Percentiles rank a stretch among this genome's conserved stretches.
Evolutionary conservation across 37 sponge, comb jelly and placozoan species (phyloP).

Genomic region (Eunapius fragilis): DNA sequence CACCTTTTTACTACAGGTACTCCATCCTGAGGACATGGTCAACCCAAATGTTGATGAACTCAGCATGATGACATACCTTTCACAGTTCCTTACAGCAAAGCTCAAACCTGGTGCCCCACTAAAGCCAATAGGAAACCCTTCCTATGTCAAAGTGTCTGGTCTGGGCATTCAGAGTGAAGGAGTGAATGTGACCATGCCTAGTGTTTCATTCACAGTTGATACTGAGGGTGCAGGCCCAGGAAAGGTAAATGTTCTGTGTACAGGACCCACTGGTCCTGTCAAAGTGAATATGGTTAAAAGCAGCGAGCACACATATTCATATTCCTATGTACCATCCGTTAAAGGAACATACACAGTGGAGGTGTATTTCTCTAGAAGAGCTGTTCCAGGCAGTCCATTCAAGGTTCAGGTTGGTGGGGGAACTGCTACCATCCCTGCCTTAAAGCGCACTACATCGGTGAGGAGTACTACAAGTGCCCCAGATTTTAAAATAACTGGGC

Average conservation of each 20-base stretch:
- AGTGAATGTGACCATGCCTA: constrained; percentile 41
- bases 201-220: constrained; percentile 30
- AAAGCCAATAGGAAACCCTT: constrained; percentile 24
- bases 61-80: constrained; percentile 93
- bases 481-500: constrained; percentile 67
- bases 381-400: constrained; percentile 87
- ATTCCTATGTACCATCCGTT: constrained; percentile 66
- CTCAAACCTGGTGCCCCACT: constrained; percentile 77
- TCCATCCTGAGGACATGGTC: constrained; percentile 83
- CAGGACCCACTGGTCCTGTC: constrained; percentile 50
- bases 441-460: constrained; percentile 57
- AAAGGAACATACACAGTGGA: constrained; percentile 80
- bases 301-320: constrained; percentile 64
- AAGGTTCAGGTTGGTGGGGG: constrained; percentile 67
- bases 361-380: constrained; percentile 76
- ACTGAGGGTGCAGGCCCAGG: constrained; percentile 55
- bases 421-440: neutral
- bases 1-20: too few relatives aligned
- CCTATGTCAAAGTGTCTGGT: constrained; percentile 57
- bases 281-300: constrained; percentile 35
- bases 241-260: constrained; percentile 32
- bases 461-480: constrained; percentile 62
- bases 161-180: constrained; percentile 77
- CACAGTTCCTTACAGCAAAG: constrained; percentile 81
- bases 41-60: constrained; percentile 87